phyloP scores from a whole-genome alignment of 1,140 invertebrate genomes.

The Drosophila auraria region DNA sequence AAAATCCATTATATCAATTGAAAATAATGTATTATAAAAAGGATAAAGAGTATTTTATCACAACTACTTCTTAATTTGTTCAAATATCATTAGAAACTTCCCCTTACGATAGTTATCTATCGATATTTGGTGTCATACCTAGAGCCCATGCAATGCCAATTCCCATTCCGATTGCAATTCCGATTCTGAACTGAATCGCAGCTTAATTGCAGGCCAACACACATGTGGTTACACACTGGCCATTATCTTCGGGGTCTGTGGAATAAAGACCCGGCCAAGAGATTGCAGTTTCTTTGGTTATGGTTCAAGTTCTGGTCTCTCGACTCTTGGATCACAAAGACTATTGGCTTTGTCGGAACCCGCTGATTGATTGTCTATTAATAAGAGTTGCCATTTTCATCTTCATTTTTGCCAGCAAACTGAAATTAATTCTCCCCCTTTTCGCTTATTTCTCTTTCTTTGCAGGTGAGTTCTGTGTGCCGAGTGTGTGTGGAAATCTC shows the following conservation, averaged over 20 bases:
- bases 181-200: slow-evolving; percentile 66
- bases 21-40: too few species aligned
- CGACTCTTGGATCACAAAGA: background rate
- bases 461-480: slow-evolving; percentile 40
- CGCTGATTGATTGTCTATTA: slow-evolving; percentile 68
- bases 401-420: slow-evolving; percentile 12
- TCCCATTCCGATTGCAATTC: slow-evolving; percentile 24
- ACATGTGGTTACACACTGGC: slow-evolving; percentile 44
- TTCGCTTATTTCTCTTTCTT: slow-evolving; percentile 13
- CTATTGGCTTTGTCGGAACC: slow-evolving; percentile 48
- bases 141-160: background rate
- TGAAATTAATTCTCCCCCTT: slow-evolving; percentile 21
- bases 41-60: too few species aligned
- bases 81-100: too few species aligned
- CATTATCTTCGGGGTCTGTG: slow-evolving; percentile 42
- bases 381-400: slow-evolving; percentile 48
- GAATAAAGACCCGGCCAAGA: slow-evolving; percentile 29
- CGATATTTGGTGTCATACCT: slow-evolving; percentile 1
- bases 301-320: slow-evolving; percentile 13
- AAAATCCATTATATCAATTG: background rate
- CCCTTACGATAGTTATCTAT: background rate
- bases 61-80: background rate
- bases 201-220: slow-evolving; percentile 67
- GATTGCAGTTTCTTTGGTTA: slow-evolving; percentile 9
- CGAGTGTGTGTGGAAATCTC: background rate